Percentiles rank a stretch among this genome's conserved stretches.
phyloP scores from a whole-genome alignment of 92 coral and sea anemone genomes.

The Bergia sp. region DNA sequence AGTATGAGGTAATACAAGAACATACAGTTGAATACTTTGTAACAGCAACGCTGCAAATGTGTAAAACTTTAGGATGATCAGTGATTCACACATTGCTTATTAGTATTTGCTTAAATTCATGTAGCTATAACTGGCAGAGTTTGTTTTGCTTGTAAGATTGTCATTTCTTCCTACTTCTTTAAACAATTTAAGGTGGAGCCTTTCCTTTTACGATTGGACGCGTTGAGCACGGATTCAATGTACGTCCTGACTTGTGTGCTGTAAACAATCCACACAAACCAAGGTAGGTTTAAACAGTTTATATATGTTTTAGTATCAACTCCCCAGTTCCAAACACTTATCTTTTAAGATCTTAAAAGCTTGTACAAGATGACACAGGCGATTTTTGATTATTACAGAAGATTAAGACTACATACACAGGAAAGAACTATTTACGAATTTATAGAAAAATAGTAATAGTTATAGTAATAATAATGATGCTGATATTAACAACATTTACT shows the following conservation, averaged over 20 bases:
- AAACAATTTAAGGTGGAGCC: conserved; percentile 75
- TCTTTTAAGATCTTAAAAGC: too few species aligned
- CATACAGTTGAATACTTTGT: not conserved
- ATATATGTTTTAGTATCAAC: not conserved
- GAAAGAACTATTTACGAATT: too few species aligned
- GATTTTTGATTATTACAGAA: too few species aligned
- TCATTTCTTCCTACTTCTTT: not conserved
- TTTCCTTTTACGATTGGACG: conserved; percentile 96
- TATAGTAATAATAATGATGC: not conserved
- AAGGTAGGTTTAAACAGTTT: conserved; percentile 55
- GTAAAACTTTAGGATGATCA: too few species aligned
- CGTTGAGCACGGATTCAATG: conserved; percentile 93
- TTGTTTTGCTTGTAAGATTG: not conserved
- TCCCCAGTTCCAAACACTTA: not conserved
- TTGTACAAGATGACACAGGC: too few species aligned
- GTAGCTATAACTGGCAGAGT: too few species aligned
- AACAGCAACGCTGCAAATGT: too few species aligned
- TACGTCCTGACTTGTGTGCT: conserved; percentile 96
- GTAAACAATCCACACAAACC: conserved; percentile 80
- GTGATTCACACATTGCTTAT: too few species aligned
- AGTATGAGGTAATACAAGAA: too few species aligned
- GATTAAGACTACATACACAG: too few species aligned
- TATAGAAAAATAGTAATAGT: not conserved
- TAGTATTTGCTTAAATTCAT: too few species aligned
- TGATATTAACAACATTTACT: not conserved